Base-by-base conservation (phyloP, 2,888 invertebrate genomes). In the Ichneumoninae sp. region DNA sequence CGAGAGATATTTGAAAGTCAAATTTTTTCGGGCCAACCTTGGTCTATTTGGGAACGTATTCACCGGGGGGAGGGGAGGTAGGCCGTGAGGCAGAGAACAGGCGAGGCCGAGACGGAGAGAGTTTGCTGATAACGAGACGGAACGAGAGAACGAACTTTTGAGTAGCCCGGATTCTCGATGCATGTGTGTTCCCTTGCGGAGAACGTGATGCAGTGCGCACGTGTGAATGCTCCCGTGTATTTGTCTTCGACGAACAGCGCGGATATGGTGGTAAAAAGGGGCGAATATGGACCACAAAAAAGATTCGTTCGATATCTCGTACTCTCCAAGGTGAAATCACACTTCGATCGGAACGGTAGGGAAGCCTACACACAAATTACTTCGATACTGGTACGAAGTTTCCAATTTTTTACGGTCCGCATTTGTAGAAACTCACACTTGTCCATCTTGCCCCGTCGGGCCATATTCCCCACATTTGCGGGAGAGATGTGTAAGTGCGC, bases 1-100 rank as follows among this genome's bases (percentile, higher is more conserved):
- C 70, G 30, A 44, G 33, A 75, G 60, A 80, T 75, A 89, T 89
- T 89, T 89, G 79, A 89, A 89, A 85, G 88, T 89, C 87, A 89
- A 89, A 89, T 89, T 88, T 88, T 86, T 65, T 74, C 33, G 76
- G 66, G 57, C 65, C 72, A 84, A 86, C 84, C 84, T 87, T 83
- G 84, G 86, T 88, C 83, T 87, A 85, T 87, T 87, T 83, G 79
- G 75, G 65, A 84, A 79, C 84, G 83, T 82, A 83, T 79, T 78
- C 78, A 10, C 52, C 60, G 65, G 44, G 3, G 3, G 4, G 4
- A 47, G 52, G 36, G 36, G 10, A 0, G 8, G 4, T 50, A 50
- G 44, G 62, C 62, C n/a, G 57, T 16, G 62, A 44, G 44, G 70
- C 7, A 30, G 57, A 70, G 74, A 40, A n/a, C 22, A 65, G 54